A percentile compares a stretch with the other conserved stretches of the same genome.
Conservation (phyloP, 2,797 vertebrate species). For the Lepilemur ruficaudatus region DNA sequence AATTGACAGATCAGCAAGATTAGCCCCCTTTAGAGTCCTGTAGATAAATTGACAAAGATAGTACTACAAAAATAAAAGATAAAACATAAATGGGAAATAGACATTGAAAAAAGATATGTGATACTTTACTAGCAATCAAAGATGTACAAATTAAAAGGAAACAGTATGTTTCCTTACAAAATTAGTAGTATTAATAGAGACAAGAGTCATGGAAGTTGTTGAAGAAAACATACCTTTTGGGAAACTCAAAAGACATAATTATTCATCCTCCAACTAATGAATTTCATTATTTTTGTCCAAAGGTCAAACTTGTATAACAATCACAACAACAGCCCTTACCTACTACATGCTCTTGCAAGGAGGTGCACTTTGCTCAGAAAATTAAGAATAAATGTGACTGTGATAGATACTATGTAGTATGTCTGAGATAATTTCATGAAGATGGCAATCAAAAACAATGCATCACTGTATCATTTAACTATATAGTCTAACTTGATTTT, state of each 20-base stretch:
- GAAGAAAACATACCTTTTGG: background rate
- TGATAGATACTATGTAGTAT: background rate
- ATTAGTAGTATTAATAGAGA: background rate
- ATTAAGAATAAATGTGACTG: background rate
- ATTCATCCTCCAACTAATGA: background rate
- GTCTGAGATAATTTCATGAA: background rate
- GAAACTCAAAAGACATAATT: background rate
- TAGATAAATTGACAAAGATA: background rate
- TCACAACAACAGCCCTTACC: background rate
- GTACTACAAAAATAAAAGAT: background rate
- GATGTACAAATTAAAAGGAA: background rate
- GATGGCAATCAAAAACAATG: background rate
- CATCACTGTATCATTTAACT: background rate
- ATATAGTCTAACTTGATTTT: background rate
- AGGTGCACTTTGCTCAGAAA: background rate
- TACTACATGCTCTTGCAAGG: background rate
- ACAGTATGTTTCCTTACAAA: background rate
- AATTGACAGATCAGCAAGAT: background rate
- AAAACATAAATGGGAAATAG: background rate
- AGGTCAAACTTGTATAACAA: background rate
- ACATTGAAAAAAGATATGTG: background rate
- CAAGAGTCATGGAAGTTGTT: background rate
- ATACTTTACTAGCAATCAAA: background rate
- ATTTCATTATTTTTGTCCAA: background rate
- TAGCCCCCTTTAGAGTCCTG: background rate